Conservation (phyloP, 2,113 vertebrate species). For the Sprattus sprattus region DNA sequence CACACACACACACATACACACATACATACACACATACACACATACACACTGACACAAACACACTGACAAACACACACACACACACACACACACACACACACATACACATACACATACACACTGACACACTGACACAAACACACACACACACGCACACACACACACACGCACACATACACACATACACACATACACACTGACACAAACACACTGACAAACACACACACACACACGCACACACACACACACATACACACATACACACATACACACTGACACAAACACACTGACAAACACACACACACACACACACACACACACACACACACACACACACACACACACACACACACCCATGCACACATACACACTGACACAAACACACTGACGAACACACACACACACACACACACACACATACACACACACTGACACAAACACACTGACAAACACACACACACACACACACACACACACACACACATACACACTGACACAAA, state of each 20-base stretch:
- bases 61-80: not conserved
- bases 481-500: not conserved
- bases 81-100: constrained; percentile 8
- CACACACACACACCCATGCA: not conserved
- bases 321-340: not conserved
- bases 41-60: too few species aligned
- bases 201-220: too few species aligned
- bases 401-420: not conserved
- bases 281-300: too few species aligned
- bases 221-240: not conserved
- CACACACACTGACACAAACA: too few species aligned
- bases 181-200: not conserved
- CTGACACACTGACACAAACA: not conserved
- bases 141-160: not conserved
- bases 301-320: not conserved
- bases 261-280: not conserved
- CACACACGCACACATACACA: not conserved
- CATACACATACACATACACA: not conserved
- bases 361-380: not conserved
- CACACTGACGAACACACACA: not conserved
- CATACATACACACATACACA: not conserved
- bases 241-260: not conserved
- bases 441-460: not conserved
- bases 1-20: not conserved
- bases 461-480: not conserved